Evolutionary conservation across 2,888 invertebrate species (phyloP).

Genomic region (Lysandra coridon): DNA sequence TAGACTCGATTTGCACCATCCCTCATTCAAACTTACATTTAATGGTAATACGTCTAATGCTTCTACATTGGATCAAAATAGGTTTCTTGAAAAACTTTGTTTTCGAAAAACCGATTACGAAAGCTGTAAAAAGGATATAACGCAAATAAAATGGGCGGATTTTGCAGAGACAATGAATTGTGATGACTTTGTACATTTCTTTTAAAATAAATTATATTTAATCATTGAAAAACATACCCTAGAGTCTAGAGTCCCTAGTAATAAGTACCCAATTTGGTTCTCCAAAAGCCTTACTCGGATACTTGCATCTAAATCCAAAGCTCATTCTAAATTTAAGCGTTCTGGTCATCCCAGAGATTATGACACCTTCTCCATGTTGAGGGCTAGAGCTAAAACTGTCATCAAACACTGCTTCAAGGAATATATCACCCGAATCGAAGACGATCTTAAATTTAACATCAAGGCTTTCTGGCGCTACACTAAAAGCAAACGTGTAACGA

Average conservation of each 20-base stretch:
- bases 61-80: background rate
- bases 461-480: constrained; percentile 24
- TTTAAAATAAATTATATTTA: background rate
- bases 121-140: background rate
- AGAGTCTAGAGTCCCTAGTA: background rate
- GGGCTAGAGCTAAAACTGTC: constrained; percentile 10
- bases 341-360: constrained; percentile 19
- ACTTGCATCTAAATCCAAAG: background rate
- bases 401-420: background rate
- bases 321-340: background rate
- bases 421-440: constrained; percentile 5
- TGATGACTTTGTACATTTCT: background rate
- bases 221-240: background rate
- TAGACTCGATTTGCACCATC: constrained; percentile 18
- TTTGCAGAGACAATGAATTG: background rate
- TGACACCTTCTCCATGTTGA: background rate
- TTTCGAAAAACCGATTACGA: constrained; percentile 6
- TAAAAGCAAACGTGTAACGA: constrained; percentile 4
- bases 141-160: background rate
- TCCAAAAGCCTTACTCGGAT: background rate
- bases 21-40: constrained; percentile 9
- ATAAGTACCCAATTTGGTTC: constrained; percentile 1
- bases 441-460: constrained; percentile 11
- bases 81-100: background rate
- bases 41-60: background rate